A percentile compares a stretch with the other conserved stretches of the same genome.
Conservation (phyloP, 2,797 vertebrate species). For the Coregonus ussuriensis region DNA sequence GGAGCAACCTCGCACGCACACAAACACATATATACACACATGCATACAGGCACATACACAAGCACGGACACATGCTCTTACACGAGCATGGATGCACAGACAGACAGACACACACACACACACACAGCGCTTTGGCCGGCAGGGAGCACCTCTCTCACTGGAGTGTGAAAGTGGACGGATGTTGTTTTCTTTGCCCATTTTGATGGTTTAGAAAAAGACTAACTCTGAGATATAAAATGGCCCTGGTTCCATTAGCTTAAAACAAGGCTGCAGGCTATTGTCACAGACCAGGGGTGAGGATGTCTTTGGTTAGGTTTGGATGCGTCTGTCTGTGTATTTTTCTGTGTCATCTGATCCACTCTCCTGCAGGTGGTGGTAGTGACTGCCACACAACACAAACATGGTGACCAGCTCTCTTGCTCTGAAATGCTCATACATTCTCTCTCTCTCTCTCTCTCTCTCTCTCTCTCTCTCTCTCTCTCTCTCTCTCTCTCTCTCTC, state of each 20-base stretch:
- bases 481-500: too few relatives aligned
- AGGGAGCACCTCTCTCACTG: slow-evolving; percentile 87
- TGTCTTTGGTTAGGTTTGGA: slow-evolving; percentile 36
- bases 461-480: too few relatives aligned
- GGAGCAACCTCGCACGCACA: slow-evolving; percentile 74
- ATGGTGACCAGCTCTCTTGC: too few relatives aligned
- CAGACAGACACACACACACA: too few relatives aligned
- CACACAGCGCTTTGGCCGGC: slow-evolving; percentile 39
- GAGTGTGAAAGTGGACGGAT: slow-evolving; percentile 90
- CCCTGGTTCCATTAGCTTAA: not conserved
- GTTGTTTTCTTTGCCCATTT: slow-evolving; percentile 87
- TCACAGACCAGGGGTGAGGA: slow-evolving; percentile 24
- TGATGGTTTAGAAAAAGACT: slow-evolving; percentile 72
- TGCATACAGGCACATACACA: not conserved
- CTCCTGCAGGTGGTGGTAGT: slow-evolving; percentile 65
- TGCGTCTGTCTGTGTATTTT: slow-evolving; percentile 28
- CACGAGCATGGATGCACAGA: not conserved
- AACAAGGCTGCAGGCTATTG: slow-evolving; percentile 24
- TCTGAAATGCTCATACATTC: too few relatives aligned
- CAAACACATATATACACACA: not conserved
- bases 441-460: too few relatives aligned
- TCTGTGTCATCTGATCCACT: slow-evolving; percentile 55
- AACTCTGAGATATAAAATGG: slow-evolving; percentile 11
- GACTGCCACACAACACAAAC: not conserved
- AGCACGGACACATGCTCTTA: not conserved